Percentiles rank a stretch among this genome's conserved stretches.
These are phyloP conservation scores for Nomada flava DNA, from an alignment of 2,888 invertebrate species.

Conservation along the genomic window DNA sequence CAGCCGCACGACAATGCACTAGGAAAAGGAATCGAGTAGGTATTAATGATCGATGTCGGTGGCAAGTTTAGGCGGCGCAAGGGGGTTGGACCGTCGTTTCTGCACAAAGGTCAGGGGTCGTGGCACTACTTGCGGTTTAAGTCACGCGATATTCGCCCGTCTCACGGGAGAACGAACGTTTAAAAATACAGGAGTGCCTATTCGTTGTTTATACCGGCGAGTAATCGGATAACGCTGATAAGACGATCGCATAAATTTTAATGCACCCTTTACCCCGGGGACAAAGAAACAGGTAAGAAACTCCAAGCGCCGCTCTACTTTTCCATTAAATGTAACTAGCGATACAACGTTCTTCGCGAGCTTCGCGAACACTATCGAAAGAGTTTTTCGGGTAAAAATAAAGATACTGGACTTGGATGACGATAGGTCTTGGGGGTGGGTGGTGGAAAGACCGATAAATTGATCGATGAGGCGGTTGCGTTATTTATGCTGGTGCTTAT, in stretches of 20 bases:
- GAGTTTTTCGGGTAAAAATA: conserved; percentile 29
- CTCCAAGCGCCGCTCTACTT: conserved; percentile 19
- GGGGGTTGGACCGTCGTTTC: conserved; percentile 33
- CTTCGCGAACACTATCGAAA: background rate
- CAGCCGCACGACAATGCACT: conserved; percentile 25
- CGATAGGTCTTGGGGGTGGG: background rate
- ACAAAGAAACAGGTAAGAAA: conserved; percentile 2
- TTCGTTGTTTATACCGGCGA: conserved; percentile 30
- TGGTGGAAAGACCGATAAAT: background rate
- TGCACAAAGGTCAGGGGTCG: conserved; percentile 63
- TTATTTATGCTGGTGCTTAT: too few species aligned
- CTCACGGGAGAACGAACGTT: conserved; percentile 3
- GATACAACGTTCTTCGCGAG: background rate
- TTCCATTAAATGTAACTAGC: conserved; percentile 9
- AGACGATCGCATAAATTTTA: conserved; percentile 46
- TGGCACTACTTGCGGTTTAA: background rate
- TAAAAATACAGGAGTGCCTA: conserved; percentile 36
- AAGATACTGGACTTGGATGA: background rate
- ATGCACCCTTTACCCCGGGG: background rate
- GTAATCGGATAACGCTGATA: conserved; percentile 39
- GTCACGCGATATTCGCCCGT: conserved; percentile 32
- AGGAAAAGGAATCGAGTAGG: conserved; percentile 45
- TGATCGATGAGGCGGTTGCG: too few species aligned
- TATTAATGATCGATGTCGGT: conserved; percentile 47
- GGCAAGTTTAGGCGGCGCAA: conserved; percentile 8